phyloP scores from a whole-genome alignment of 2,113 vertebrate species.

The Nothocercus nigrocapillus region DNA sequence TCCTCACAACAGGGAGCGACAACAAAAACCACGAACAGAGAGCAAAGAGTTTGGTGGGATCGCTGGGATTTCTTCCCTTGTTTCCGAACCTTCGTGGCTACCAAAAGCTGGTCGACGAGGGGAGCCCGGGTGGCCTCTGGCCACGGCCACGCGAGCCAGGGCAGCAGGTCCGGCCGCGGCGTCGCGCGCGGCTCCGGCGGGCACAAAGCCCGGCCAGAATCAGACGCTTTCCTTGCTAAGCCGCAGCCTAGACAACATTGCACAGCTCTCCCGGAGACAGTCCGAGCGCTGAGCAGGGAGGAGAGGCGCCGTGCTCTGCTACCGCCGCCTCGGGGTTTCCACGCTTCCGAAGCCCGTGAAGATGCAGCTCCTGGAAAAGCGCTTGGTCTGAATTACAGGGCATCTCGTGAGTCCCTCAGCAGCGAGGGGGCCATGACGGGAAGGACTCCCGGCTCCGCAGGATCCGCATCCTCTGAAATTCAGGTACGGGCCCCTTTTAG shows the following conservation, averaged over 20 bases:
- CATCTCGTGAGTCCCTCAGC: background rate
- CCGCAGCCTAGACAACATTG: background rate
- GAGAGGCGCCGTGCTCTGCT: background rate
- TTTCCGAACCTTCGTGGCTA: slow-evolving; percentile 49
- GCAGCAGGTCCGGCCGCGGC: no score
- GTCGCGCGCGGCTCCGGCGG: no score
- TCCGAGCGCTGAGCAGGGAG: background rate
- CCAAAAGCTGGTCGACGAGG: background rate
- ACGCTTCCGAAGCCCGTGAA: background rate
- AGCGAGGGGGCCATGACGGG: background rate
- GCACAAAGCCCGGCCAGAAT: no score
- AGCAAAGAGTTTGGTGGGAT: slow-evolving; percentile 55
- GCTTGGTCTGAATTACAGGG: slow-evolving; percentile 13
- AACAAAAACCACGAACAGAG: slow-evolving; percentile 64
- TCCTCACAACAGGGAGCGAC: slow-evolving; percentile 61
- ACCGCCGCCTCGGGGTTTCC: background rate
- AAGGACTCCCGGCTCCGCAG: background rate
- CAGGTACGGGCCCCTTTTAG: rapidly evolving
- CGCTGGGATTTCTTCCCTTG: slow-evolving; percentile 16
- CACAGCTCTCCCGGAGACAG: background rate
- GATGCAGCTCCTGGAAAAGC: slow-evolving; percentile 17
- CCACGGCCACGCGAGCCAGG: no score
- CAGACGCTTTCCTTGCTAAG: no score
- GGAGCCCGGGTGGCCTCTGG: no score
- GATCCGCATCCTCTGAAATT: background rate